These are phyloP conservation scores for Tokudaia tokunoshimensis DNA, from an alignment of 2,797 vertebrate species.

Conservation along the genomic window DNA sequence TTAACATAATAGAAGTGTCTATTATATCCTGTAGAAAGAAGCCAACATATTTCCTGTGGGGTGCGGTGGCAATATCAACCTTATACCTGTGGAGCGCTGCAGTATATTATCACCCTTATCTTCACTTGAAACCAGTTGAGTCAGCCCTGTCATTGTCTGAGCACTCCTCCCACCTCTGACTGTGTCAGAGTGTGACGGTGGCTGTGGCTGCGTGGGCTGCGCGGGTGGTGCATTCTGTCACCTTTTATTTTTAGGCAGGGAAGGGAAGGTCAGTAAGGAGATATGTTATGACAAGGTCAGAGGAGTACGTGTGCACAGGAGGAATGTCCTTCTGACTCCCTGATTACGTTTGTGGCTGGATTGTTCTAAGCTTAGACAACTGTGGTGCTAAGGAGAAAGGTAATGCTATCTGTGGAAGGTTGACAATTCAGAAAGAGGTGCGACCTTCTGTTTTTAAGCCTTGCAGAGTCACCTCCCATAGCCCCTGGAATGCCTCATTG, in stretches of 20 bases:
- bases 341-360: slow-evolving; percentile 17
- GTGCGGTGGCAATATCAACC: neutral
- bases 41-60: slow-evolving; percentile 56
- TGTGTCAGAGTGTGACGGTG: neutral
- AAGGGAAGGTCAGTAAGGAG: slow-evolving; percentile 37
- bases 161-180: slow-evolving; percentile 51
- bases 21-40: neutral
- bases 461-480: neutral
- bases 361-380: slow-evolving; percentile 32
- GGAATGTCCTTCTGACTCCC: slow-evolving; percentile 12
- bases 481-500: neutral
- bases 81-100: neutral
- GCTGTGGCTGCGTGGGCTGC: neutral
- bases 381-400: neutral
- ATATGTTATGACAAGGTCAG: neutral
- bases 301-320: neutral
- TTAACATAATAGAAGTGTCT: neutral
- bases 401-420: neutral
- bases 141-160: slow-evolving; percentile 63
- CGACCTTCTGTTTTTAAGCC: neutral
- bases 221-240: neutral
- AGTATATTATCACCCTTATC: slow-evolving; percentile 8
- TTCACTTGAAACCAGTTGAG: slow-evolving; percentile 28
- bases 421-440: neutral
- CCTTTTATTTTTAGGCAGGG: slow-evolving; percentile 59